Evolutionary conservation across 2,797 vertebrate species (phyloP), one percentile per base, ranked within the genome.

Genomic region (Paratrypauchen microcephalus): DNA sequence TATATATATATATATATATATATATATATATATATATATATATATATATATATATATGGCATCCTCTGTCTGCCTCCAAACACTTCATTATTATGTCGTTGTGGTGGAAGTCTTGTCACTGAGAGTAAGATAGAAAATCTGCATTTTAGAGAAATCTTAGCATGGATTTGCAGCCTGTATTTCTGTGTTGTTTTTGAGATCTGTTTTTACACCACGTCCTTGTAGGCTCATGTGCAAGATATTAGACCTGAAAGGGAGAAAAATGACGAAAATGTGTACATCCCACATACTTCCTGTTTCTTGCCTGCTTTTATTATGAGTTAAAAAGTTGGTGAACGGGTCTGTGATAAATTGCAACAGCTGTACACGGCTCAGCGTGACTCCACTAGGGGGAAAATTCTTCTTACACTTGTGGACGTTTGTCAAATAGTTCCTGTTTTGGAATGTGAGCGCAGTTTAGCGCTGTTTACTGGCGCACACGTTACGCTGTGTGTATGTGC

Each of bases 341-440:
- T 12, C 60, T 23, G 21, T 39, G 59, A 21, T 11, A 12, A 16
- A n/a, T 18, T 6, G 19, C 68, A 32, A 30, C 59, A 63, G 71
- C 13, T 41, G 52, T 15, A 12, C 15, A 70, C 15, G 36, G 45
- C 74, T 15, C 74, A 23, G 60, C 41, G 58, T 30, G 28, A 21
- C 74, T 75, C 72, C 76, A 67, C 83, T 73, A 83, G 70, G 73
- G 73, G 82, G 54, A 23, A 72, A 86, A 84, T 86, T 78, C 86
- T 72, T 36, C n/a, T 36, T 39, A 23, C 81, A 67, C 78, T 80
- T 78, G 88, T 85, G 83, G 73, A 78, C 83, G 88, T 80, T 3
- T 83, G 81, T 81, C 36, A 77, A 73, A 73, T 24, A 86, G 87
- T 93, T 93, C 91, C 92, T 93, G 90, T 86, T 88, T 74, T 3